Base-by-base conservation (phyloP, 2,113 vertebrate genomes). In the Pelmatolapia mariae region DNA sequence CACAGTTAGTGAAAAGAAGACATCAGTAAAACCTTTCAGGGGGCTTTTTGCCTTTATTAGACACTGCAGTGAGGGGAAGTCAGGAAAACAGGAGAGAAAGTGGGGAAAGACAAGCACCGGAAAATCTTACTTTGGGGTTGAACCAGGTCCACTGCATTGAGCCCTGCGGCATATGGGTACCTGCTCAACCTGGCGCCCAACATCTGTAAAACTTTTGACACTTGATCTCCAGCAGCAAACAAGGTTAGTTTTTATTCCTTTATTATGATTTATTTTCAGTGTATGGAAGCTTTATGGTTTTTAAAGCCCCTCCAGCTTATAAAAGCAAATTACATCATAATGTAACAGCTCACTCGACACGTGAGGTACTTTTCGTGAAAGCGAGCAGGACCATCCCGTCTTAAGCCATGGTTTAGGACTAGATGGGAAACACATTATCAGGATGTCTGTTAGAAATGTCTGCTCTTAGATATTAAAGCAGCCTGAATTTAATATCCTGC, bases 301-400 rank as follows among this genome's bases (percentile, higher is more conserved):
- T 78, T 50, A 50, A 50, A 78, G 8, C 45, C 18, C 18, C 45
- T 50, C 24, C 10, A 78, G 71, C 71, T 50, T 78, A 78, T 78
- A 0, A 50, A 78, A 50, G 26, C 1, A 0, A 31, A 50, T 78
- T 50, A 78, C 71, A 50, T 78, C 71, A 78, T 50, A 78, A 31
- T 73, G 63, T 38, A 45, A 68, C 38, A 18, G 63, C 15, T 84
- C 24, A 57, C 38, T 43, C 1, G 0, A 11, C 0, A 0, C 3
- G 19, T 61, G 56, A 82, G 56, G 4, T 24, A 31, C 4, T 50
- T 82, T 38, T 82, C 16, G 22, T 12, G 40, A 19, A 29, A 31
- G 54, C 19, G 11, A 59, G 38, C 56, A 61, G 56, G 61, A 38
- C 61, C 61, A 38, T 66, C 61, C 11, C 7, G 3, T 38, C 61